Conservation (phyloP, 2,888 invertebrate species). For the Lepeophtheirus nordmannii region DNA sequence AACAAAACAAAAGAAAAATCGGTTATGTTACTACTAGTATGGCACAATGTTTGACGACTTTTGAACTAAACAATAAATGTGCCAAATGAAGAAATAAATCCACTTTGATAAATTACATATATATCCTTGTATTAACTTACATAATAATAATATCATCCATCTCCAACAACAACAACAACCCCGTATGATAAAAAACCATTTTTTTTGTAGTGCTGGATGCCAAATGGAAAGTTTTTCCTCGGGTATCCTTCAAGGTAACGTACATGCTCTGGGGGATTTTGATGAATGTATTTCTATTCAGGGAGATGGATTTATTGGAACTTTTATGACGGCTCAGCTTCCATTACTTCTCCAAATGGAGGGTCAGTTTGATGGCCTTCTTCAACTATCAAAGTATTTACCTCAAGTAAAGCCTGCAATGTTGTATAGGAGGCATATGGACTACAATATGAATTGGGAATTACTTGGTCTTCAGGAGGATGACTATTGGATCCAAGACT, state of each 20-base stretch:
- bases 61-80: no score
- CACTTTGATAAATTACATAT: no score
- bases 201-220: conserved; percentile 18
- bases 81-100: no score
- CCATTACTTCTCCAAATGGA: neutral
- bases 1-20: no score
- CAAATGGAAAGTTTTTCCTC: conserved; percentile 3
- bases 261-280: conserved; percentile 4
- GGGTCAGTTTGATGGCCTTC: neutral
- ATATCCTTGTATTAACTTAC: no score
- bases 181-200: no score
- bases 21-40: no score
- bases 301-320: conserved; percentile 4
- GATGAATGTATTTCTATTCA: conserved; percentile 8
- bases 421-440: neutral
- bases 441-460: neutral
- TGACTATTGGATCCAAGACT: neutral
- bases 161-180: no score
- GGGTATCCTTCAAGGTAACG: conserved; percentile 6
- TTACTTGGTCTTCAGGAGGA: neutral
- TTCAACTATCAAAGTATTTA: neutral
- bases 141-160: no score
- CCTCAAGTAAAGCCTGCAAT: neutral
- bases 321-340: neutral
- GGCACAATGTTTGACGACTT: no score